Evolutionary conservation across 2,113 vertebrate species (phyloP).

Genomic region (Balaenoptera acutorostrata): DNA sequence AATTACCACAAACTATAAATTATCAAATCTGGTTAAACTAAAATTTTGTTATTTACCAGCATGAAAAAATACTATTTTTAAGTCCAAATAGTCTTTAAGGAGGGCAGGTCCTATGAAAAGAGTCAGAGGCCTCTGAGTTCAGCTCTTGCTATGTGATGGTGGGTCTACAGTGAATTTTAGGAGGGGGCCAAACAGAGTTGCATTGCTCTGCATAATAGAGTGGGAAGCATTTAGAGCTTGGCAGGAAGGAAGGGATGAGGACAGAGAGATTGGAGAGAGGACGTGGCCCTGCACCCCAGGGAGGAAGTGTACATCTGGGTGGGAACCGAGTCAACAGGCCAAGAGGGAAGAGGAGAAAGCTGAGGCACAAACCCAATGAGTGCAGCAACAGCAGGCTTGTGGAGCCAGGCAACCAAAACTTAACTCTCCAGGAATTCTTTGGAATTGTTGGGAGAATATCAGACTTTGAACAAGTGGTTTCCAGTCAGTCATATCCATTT

Average conservation of each 20-base stretch:
- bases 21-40: neutral
- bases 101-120: neutral
- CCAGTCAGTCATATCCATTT: neutral
- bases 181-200: neutral
- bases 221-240: neutral
- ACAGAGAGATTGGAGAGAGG: neutral
- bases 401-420: neutral
- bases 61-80: neutral
- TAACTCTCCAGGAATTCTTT: neutral
- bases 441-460: neutral
- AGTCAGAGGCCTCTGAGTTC: neutral
- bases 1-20: neutral
- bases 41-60: neutral
- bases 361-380: neutral
- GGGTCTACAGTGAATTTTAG: neutral
- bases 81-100: neutral
- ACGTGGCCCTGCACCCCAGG: neutral
- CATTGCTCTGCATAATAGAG: neutral
- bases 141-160: too few relatives aligned
- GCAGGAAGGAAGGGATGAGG: neutral
- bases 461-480: neutral
- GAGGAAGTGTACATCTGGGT: neutral
- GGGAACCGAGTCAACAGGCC: neutral
- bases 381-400: neutral
- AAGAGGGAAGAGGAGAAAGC: neutral